Evolutionary conservation across 2,113 vertebrate species (phyloP).

Genomic region (Todiramphus saurophagus): DNA sequence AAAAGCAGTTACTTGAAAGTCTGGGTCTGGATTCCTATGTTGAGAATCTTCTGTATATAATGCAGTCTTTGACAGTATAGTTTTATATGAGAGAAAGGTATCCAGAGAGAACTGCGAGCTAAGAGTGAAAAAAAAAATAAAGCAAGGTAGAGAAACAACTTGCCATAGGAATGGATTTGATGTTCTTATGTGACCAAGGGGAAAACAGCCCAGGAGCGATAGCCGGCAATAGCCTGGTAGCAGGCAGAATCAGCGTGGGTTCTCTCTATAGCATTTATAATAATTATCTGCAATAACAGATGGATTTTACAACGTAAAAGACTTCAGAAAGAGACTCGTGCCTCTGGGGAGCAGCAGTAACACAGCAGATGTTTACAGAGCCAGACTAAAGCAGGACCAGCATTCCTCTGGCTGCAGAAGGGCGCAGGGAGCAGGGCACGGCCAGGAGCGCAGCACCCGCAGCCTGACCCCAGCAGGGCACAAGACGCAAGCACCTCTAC

Average conservation of each 20-base stretch:
- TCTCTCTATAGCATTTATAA: not conserved
- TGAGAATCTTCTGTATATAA: not conserved
- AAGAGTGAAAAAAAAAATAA: not conserved
- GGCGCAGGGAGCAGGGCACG: not conserved
- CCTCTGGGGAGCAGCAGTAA: not conserved
- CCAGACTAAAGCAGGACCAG: fast-evolving
- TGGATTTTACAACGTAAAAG: not conserved
- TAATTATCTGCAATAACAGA: not conserved
- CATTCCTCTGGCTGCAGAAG: fast-evolving
- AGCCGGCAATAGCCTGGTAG: not conserved
- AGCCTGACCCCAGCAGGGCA: not conserved
- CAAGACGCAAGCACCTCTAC: not conserved
- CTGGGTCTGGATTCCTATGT: not conserved
- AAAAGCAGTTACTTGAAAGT: not conserved
- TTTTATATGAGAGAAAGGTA: not conserved
- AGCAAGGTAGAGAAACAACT: not conserved
- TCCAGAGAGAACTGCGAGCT: not conserved
- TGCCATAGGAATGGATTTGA: not conserved
- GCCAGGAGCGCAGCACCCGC: fast-evolving
- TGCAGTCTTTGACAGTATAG: not conserved
- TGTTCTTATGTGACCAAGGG: not conserved
- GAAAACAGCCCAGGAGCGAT: not conserved
- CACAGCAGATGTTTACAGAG: fast-evolving
- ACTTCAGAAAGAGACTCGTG: not conserved
- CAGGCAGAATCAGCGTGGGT: fast-evolving